Conservation (phyloP, 2,113 vertebrate species). For the Budorcas taxicolor region DNA sequence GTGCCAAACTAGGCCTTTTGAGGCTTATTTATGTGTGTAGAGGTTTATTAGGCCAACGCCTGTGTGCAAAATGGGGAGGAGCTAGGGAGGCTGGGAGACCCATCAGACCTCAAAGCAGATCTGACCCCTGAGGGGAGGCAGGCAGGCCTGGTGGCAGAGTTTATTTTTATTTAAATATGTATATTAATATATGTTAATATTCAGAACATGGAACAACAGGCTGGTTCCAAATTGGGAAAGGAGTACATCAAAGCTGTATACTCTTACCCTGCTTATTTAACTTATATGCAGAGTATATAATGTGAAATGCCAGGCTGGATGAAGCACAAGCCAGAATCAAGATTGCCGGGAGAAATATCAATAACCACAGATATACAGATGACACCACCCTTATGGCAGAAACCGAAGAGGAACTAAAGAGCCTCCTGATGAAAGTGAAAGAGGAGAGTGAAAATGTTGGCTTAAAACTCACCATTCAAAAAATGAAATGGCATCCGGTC, state of each 20-base stretch:
- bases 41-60: background rate
- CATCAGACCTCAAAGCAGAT: background rate
- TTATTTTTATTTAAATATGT: background rate
- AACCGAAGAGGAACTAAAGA: background rate
- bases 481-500: background rate
- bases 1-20: background rate
- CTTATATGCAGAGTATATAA: background rate
- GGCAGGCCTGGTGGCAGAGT: background rate
- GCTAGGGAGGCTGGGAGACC: background rate
- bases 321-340: background rate
- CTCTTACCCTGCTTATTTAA: background rate
- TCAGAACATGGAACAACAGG: background rate
- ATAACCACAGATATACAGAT: background rate
- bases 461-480: background rate
- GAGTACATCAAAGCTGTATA: background rate
- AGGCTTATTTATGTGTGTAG: background rate
- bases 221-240: background rate
- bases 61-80: background rate
- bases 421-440: background rate
- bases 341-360: background rate
- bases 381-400: background rate
- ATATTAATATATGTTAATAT: background rate
- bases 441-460: background rate
- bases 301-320: background rate
- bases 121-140: background rate